Evolutionary conservation across 2,797 vertebrate species (phyloP).

Genomic region (Anabacerthia variegaticeps): DNA sequence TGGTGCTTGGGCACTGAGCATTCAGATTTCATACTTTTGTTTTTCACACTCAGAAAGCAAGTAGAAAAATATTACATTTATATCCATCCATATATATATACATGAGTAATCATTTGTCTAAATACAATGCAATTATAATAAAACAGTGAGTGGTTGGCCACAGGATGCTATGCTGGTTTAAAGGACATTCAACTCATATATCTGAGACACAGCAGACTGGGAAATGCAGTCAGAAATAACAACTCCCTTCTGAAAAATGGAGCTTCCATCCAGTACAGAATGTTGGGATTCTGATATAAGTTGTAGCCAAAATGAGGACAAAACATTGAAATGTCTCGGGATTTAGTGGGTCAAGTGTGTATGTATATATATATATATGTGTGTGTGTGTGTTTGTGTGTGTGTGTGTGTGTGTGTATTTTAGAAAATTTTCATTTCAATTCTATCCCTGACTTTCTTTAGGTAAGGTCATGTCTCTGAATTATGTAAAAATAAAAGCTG

Average conservation of each 20-base stretch:
- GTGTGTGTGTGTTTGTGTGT: no score
- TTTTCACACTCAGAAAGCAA: background rate
- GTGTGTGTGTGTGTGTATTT: background rate
- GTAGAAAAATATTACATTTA: background rate
- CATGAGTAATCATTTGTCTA: background rate
- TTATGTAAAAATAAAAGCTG: background rate
- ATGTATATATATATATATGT: background rate
- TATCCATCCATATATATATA: background rate
- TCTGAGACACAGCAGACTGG: background rate
- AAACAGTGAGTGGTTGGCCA: background rate
- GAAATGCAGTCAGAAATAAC: background rate
- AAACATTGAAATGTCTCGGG: background rate
- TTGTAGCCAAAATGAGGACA: background rate
- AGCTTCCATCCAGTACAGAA: background rate
- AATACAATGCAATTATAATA: background rate
- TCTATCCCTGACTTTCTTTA: background rate
- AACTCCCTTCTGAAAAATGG: background rate
- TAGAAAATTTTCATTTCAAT: background rate
- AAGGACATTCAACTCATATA: background rate
- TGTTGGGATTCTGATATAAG: background rate
- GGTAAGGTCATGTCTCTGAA: background rate
- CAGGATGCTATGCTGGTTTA: background rate
- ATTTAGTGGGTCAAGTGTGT: background rate
- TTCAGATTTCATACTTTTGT: background rate
- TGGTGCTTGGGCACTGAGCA: background rate